These are phyloP conservation scores for Platichthys stellatus DNA, from an alignment of 2,113 vertebrate species.

Conservation along the genomic window DNA sequence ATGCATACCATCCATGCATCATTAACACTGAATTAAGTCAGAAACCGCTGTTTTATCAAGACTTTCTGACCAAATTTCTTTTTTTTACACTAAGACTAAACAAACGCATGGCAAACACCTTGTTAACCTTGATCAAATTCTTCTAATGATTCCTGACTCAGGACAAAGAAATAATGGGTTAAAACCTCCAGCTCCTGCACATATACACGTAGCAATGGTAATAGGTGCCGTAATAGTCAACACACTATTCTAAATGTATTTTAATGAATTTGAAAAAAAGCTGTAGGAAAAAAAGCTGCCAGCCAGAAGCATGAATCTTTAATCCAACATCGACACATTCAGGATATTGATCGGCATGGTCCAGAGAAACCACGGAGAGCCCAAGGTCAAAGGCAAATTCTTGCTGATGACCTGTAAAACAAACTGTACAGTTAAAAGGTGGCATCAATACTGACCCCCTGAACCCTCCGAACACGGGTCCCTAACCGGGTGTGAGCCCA, in stretches of 20 bases:
- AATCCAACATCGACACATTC: constrained; percentile 10
- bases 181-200: not conserved
- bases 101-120: not conserved
- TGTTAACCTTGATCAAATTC: not conserved
- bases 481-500: constrained; percentile 10
- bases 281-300: not conserved
- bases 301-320: constrained; percentile 9
- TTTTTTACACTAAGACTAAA: not conserved
- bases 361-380: constrained; percentile 20
- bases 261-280: constrained; percentile 6
- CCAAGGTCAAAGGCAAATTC: constrained; percentile 42
- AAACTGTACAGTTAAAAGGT: constrained; percentile 33
- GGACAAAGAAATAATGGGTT: not conserved
- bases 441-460: constrained; percentile 42
- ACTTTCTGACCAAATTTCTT: not conserved
- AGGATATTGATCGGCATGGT: constrained; percentile 35
- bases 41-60: not conserved
- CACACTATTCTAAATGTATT: not conserved
- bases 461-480: constrained; percentile 4
- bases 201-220: too few relatives aligned
- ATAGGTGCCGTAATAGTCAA: not conserved
- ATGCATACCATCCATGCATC: not conserved
- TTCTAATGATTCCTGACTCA: too few relatives aligned
- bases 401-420: constrained; percentile 48
- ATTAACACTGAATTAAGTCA: not conserved